Conservation (phyloP, 2,113 vertebrate genomes). For the Pygathrix nemaeus region DNA sequence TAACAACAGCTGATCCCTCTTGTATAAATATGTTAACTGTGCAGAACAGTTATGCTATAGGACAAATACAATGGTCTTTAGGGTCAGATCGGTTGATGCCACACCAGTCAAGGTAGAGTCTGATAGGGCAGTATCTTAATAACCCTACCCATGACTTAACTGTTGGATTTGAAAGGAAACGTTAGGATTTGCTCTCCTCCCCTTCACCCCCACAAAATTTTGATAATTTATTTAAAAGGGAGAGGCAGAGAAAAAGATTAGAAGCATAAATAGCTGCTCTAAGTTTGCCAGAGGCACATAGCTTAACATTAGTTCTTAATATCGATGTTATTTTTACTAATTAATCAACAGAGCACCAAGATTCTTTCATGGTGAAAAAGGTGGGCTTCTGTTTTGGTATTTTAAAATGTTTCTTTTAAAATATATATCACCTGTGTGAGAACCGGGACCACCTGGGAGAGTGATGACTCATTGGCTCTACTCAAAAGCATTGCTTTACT, state of each 20-base stretch:
- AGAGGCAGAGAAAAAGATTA: slow-evolving; percentile 41
- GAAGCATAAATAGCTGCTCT: slow-evolving; percentile 52
- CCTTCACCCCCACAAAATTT: neutral
- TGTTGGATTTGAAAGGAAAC: slow-evolving; percentile 35
- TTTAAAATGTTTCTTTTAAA: slow-evolving; percentile 5
- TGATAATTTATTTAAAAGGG: slow-evolving; percentile 62
- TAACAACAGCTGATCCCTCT: neutral
- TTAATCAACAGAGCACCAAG: neutral
- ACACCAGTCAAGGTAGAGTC: neutral
- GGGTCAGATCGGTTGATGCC: neutral
- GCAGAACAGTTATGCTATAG: neutral
- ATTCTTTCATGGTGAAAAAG: slow-evolving; percentile 44
- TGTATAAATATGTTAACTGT: slow-evolving; percentile 16
- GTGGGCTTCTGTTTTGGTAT: slow-evolving; percentile 49
- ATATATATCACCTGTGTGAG: neutral
- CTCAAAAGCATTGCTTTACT: neutral
- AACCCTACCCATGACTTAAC: neutral
- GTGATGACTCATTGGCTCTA: neutral
- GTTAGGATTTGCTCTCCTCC: neutral
- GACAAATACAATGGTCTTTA: neutral
- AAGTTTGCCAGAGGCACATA: slow-evolving; percentile 34
- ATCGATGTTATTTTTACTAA: slow-evolving; percentile 6
- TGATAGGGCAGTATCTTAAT: neutral
- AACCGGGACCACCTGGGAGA: slow-evolving; percentile 10
- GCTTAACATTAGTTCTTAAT: slow-evolving; percentile 38